Base-by-base conservation (phyloP, 2,888 invertebrate genomes). In the Villa cingulata region DNA sequence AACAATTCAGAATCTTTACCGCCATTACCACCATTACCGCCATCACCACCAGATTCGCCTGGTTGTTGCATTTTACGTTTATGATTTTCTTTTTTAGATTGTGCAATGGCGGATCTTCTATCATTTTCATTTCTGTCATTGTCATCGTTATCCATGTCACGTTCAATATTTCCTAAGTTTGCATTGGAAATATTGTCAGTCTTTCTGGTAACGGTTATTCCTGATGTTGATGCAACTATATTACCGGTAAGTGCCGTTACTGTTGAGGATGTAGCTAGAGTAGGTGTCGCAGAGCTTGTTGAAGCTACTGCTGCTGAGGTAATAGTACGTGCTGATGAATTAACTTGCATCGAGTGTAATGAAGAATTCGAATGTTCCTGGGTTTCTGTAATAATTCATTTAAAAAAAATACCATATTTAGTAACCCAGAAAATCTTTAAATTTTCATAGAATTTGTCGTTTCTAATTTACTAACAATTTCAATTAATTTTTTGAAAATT, bases 321-420 rank as follows among this genome's bases (percentile, higher is more conserved):
- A 56, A 54, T 55, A 51, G 57, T 55, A 53, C 55, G 56, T 54
- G 64, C 61, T 48, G 59, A 57, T 41, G 62, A 58, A 42, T 58
- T 60, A 45, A 62, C 59, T 61, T 62, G 64, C 60, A 64, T 60
- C 57, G 67, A 65, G 58, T 61, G 59, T 57, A 63, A 64, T 58
- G 69, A 70, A 59, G 69, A 70, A 57, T 70, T 70, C 56, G 69
- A 70, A 58, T 69, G 68, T 59, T 70, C 70, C 54, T 70, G 68
- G 55, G 63, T 60, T 57, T 70, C 70, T 64, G 48, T n/a, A 58
- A 48, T 34, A 2, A 27, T 1, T 27, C 10, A 9, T 9, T 27
- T 39, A 43, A 42, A 36, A 34, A 17, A 40, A 32, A n/a, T n/a
- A n/a, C n/a, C n/a, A n/a, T n/a, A n/a, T n/a, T n/a, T n/a, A n/a